phyloP scores from a whole-genome alignment of 1,140 invertebrate species.

The Procambarus clarkii region DNA sequence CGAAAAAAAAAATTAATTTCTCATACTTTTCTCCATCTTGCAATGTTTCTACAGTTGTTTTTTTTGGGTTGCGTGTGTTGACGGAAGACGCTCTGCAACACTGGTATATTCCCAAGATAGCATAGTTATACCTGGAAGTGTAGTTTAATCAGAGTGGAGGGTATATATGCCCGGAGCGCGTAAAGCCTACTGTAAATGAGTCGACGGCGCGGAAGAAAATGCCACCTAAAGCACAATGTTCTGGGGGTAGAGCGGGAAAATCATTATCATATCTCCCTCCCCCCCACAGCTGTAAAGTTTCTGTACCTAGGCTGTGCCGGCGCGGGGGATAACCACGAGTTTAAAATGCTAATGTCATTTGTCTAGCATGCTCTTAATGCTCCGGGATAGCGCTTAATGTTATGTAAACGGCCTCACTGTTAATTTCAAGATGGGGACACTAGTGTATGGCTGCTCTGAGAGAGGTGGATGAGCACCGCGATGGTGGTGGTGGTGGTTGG shows the following conservation, averaged over 20 bases:
- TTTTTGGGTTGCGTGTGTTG: not conserved
- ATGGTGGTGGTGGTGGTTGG: slow-evolving; percentile 46
- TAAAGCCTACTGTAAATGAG: slow-evolving; percentile 50
- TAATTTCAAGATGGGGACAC: slow-evolving; percentile 71
- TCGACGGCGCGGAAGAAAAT: slow-evolving; percentile 51
- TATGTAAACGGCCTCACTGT: slow-evolving; percentile 71
- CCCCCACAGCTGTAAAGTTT: slow-evolving; percentile 60
- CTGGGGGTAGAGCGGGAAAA: slow-evolving; percentile 54
- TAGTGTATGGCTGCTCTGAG: slow-evolving; percentile 70
- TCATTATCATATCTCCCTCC: slow-evolving; percentile 65
- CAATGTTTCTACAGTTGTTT: not conserved
- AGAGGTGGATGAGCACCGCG: slow-evolving; percentile 61
- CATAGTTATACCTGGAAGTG: too few species aligned
- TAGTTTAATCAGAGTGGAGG: too few species aligned
- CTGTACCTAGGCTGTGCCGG: slow-evolving; percentile 69
- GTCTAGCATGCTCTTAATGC: slow-evolving; percentile 71
- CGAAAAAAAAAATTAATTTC: too few species aligned
- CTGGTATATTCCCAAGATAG: too few species aligned
- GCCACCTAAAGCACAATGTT: slow-evolving; percentile 66
- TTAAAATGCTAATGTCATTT: slow-evolving; percentile 72
- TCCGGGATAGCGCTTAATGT: slow-evolving; percentile 71
- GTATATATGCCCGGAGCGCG: not conserved
- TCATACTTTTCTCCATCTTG: not conserved
- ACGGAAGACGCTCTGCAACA: too few species aligned
- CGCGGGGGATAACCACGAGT: slow-evolving; percentile 70